Evolutionary conservation across 2,797 vertebrate species (phyloP).

Genomic region (Pachyuromys duprasi): DNA sequence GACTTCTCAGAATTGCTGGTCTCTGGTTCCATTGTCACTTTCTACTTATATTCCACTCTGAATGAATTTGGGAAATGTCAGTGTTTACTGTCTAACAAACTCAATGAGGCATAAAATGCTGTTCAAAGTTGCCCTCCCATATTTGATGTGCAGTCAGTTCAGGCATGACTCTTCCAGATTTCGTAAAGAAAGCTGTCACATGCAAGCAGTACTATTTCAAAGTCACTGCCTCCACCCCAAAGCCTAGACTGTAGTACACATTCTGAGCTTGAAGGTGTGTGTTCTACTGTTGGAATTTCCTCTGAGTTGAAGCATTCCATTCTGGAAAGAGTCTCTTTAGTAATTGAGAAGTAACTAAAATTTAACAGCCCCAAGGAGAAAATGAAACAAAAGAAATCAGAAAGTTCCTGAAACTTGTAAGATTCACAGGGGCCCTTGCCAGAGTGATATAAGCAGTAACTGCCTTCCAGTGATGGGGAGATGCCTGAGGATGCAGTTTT

Average conservation of each 20-base stretch:
- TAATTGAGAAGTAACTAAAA: not conserved
- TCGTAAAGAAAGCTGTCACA: not conserved
- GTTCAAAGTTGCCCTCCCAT: not conserved
- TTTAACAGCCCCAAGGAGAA: not conserved
- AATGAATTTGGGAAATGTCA: not conserved
- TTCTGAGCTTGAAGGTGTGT: not conserved
- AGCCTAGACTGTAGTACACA: not conserved
- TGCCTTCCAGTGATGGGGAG: not conserved
- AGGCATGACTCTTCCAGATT: not conserved
- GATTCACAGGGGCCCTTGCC: not conserved
- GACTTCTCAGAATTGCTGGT: not conserved
- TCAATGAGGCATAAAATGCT: not conserved
- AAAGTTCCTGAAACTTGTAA: not conserved
- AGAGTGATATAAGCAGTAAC: not conserved
- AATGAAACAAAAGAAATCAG: not conserved
- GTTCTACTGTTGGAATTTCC: not conserved
- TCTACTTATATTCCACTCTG: not conserved
- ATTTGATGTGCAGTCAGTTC: not conserved
- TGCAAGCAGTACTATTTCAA: not conserved
- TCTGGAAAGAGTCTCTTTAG: not conserved
- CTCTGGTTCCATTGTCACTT: not conserved
- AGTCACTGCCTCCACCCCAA: not conserved
- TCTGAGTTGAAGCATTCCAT: not conserved
- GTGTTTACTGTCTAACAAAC: not conserved
- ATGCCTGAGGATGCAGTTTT: not conserved